Percentiles rank a stretch among this genome's conserved stretches.
Evolutionary conservation across 2,113 vertebrate species (phyloP).

Genomic region (Cynopterus brachyotis): DNA sequence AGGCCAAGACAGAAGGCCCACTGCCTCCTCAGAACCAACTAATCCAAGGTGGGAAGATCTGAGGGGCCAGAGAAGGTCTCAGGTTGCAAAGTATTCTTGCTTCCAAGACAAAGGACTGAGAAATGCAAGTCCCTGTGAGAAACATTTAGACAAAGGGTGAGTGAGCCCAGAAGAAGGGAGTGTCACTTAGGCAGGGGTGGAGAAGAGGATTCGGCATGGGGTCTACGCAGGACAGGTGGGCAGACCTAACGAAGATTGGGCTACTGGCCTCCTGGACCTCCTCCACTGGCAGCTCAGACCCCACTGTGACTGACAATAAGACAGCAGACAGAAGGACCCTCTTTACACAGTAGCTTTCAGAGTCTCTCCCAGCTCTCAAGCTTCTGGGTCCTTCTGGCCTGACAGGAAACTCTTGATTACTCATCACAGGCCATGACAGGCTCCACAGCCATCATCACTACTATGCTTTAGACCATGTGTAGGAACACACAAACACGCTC

Average conservation of each 20-base stretch:
- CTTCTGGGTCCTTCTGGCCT: not conserved
- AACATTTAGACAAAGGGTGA: not conserved
- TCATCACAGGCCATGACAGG: too few relatives aligned
- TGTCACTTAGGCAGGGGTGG: not conserved
- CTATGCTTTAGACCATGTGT: not conserved
- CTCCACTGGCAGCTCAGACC: not conserved
- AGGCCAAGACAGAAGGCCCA: not conserved
- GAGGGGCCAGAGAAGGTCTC: constrained; percentile 3
- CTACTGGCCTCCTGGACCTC: not conserved
- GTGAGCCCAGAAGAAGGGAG: not conserved
- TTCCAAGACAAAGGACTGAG: constrained; percentile 16
- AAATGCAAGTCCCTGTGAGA: not conserved
- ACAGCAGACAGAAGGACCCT: not conserved
- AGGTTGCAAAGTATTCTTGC: not conserved
- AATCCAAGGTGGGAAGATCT: not conserved
- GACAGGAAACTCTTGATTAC: not conserved
- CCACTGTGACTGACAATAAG: not conserved
- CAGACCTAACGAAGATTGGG: not conserved
- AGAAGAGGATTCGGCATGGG: not conserved
- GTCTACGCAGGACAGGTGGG: too few relatives aligned
- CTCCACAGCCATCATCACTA: not conserved
- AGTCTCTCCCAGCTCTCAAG: not conserved
- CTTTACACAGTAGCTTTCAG: not conserved
- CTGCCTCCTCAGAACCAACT: too few relatives aligned
- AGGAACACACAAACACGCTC: fast-evolving